These are phyloP conservation scores for Temnothorax unifasciatus DNA, from an alignment of 2,888 invertebrate species.

Conservation along the genomic window DNA sequence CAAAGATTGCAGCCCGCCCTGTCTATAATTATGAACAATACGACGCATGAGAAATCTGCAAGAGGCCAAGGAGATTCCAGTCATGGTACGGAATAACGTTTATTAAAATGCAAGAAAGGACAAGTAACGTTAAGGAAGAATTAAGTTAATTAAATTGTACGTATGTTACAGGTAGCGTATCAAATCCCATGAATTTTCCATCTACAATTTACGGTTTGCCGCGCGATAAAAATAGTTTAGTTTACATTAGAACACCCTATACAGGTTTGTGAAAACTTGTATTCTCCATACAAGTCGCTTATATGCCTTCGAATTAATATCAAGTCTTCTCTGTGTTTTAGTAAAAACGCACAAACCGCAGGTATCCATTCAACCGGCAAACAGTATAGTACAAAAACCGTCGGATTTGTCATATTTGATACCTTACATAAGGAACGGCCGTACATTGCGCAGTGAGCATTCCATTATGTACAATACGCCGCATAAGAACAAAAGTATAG, in stretches of 20 bases:
- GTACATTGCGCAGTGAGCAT: constrained; percentile 81
- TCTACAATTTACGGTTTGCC: constrained; percentile 74
- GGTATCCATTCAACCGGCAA: constrained; percentile 83
- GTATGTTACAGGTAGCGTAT: neutral
- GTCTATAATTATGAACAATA: constrained; percentile 79
- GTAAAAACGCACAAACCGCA: constrained; percentile 82
- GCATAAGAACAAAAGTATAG: constrained; percentile 57
- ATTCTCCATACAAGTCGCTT: too few species aligned
- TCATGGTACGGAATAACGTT: constrained; percentile 69
- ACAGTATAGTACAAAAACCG: constrained; percentile 77
- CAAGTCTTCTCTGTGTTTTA: constrained; percentile 57
- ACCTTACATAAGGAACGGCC: constrained; percentile 83
- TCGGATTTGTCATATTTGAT: constrained; percentile 81
- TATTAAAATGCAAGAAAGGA: neutral
- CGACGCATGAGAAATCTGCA: constrained; percentile 72
- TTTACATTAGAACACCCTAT: constrained; percentile 84
- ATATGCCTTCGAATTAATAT: constrained; percentile 1
- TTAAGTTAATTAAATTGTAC: neutral
- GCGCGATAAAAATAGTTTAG: constrained; percentile 75
- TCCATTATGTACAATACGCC: constrained; percentile 85
- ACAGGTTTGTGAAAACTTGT: constrained; percentile 76
- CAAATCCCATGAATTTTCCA: constrained; percentile 69
- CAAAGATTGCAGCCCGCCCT: constrained; percentile 82
- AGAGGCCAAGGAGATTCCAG: constrained; percentile 77
- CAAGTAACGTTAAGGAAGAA: neutral